Base-by-base conservation (phyloP, 1,140 invertebrate species). In the Phymastichus coffea region DNA sequence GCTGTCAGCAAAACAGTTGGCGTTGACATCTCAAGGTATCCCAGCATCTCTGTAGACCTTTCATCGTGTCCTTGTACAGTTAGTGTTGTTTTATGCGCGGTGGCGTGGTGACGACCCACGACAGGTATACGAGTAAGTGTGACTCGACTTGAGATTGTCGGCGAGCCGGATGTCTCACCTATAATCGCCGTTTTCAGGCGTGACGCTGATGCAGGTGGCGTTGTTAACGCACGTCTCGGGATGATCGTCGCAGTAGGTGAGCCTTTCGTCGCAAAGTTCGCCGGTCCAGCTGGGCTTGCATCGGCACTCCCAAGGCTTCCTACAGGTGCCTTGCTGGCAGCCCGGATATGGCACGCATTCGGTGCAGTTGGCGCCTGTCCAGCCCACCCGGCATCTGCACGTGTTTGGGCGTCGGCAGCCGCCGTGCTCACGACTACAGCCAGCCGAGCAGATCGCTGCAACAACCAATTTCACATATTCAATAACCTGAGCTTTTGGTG, bases 211-310 rank as follows among this genome's bases (percentile, higher is more conserved):
- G 68, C 91, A 94, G 67, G 88, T 91, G 1, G 87, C 88, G 9
- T 88, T 89, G 68, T 93, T 92, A 69, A 88, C 84, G 72, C 87
- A 93, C 25, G 82, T 82, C 47, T 80, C 81, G 2, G 83, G 80
- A 70, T 92, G 85, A 38, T 88, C 85, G 49, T 88, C 85, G 75
- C 91, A 92, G 71, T 87, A 90, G 55, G 86, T 91, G 20, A 93
- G 75, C 69, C 88, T 89, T 86, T 93, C 89, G 71, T 94, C 89
- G 75, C 93, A 94, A 0, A 94, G 84, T 81, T 93, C 90, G 47
- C 91, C 92, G 17, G 91, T 89, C 91, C 91, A 94, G 43, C 92
- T 92, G 0, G 86, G 83, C 62, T 88, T 82, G 73, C 93, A 95
- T 67, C 87, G 86, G 72, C 93, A 95, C 70, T 94, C 91, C 91